These are phyloP conservation scores for rabbit (Oryctolagus cuniculus) DNA, from an alignment of 2,113 vertebrate genomes.

Conservation along the genomic window mOryCun1.1 NC_091436.1:129951501-129952000, in stretches of 20 bases:
- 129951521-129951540: neutral
- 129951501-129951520: neutral
- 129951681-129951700: neutral
- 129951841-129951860: neutral
- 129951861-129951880: neutral
- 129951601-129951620: neutral
- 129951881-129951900: neutral
- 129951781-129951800: neutral
- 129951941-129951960: neutral
- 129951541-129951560: neutral
- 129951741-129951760: neutral
- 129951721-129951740: slow-evolving; percentile 1
- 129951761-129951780: neutral
- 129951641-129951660: neutral
- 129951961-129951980: neutral
- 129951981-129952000: neutral
- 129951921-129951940: neutral
- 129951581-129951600: neutral
- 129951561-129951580: neutral
- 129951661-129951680: neutral
- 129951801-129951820: neutral
- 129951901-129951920: neutral
- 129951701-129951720: neutral
- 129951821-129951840: slow-evolving; percentile 7
- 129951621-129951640: neutral